Percentiles rank a stretch among this genome's conserved stretches.
Evolutionary conservation across 2,888 invertebrate genomes (phyloP).

Genomic region (Nemoura dubitans): DNA sequence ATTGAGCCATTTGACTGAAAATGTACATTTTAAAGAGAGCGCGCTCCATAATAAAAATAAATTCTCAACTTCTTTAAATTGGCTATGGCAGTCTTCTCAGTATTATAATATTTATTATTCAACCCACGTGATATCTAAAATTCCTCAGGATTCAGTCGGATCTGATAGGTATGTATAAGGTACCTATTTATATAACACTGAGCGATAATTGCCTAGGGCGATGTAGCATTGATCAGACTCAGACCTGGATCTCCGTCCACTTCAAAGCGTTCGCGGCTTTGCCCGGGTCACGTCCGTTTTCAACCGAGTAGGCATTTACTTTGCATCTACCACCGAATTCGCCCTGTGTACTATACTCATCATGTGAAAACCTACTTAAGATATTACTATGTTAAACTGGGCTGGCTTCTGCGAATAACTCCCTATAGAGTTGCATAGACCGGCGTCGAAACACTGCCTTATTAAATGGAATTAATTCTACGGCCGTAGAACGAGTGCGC

Average conservation of each 20-base stretch:
- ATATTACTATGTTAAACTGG: background rate
- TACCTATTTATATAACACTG: background rate
- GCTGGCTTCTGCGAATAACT: background rate
- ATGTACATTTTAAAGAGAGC: background rate
- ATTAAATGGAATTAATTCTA: slow-evolving; percentile 7
- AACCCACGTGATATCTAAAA: background rate
- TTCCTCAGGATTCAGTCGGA: background rate
- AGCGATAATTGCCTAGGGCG: background rate
- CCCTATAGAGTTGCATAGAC: background rate
- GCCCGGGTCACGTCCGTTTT: background rate
- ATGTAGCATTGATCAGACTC: background rate
- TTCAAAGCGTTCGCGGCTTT: background rate
- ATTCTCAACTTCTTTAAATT: background rate
- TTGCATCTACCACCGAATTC: background rate
- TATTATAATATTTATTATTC: background rate
- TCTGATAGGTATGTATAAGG: background rate
- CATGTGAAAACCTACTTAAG: background rate
- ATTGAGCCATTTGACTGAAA: background rate
- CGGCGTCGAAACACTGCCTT: background rate
- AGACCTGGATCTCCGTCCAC: background rate
- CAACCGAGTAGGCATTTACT: background rate
- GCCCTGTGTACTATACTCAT: too few relatives aligned
- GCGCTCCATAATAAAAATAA: background rate
- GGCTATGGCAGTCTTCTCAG: background rate
- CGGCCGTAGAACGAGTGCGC: background rate